These are phyloP conservation scores for Macquaria australasica DNA, from an alignment of 2,113 vertebrate species.

Conservation along the genomic window DNA sequence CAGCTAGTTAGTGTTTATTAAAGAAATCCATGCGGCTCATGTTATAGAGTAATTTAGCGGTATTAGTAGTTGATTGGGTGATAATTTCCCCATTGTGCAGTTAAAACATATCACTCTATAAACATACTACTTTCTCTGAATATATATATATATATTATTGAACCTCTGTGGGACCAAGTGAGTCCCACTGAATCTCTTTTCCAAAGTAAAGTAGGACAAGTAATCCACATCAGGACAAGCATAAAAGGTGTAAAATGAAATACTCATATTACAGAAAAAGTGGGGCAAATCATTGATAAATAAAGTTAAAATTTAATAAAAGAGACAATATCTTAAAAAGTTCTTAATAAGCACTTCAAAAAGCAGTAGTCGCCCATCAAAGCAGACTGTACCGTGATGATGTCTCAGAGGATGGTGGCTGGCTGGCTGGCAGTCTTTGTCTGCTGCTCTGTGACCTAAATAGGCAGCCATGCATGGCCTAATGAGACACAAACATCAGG, in stretches of 20 bases:
- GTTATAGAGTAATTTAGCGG: slow-evolving; percentile 17
- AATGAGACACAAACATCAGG: slow-evolving; percentile 69
- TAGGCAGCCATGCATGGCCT: slow-evolving; percentile 73
- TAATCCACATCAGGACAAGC: background rate
- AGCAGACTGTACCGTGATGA: slow-evolving; percentile 19
- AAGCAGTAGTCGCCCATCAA: background rate
- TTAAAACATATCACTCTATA: background rate
- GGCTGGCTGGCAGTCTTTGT: slow-evolving; percentile 65
- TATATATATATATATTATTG: background rate
- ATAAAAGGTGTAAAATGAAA: background rate
- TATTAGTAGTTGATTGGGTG: background rate
- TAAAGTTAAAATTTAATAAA: background rate
- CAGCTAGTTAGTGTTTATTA: slow-evolving; percentile 1
- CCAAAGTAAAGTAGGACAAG: background rate
- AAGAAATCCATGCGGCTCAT: background rate
- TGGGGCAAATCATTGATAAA: background rate
- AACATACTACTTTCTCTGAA: background rate
- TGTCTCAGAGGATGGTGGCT: slow-evolving; percentile 40
- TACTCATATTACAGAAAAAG: background rate
- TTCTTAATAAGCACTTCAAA: background rate
- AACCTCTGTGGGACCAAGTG: background rate
- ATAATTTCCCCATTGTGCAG: background rate
- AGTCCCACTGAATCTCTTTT: background rate
- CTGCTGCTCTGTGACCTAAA: slow-evolving; percentile 79
- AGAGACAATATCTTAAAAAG: background rate